Conservation (phyloP, 2,797 vertebrate genomes). For the Hirundo rustica region DNA sequence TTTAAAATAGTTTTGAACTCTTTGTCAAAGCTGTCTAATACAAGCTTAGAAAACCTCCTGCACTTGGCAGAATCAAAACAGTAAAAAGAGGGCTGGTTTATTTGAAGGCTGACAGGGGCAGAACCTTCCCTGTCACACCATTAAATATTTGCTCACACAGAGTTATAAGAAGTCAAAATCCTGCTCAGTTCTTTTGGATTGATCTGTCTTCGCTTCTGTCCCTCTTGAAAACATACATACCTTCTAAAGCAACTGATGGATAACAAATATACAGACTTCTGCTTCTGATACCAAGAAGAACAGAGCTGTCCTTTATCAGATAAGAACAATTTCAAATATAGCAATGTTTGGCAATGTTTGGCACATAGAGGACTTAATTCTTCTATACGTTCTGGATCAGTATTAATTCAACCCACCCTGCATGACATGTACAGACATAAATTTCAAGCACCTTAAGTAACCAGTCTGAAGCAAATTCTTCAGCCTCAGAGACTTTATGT, state of each 20-base stretch:
- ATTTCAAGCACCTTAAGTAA: neutral
- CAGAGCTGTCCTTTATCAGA: neutral
- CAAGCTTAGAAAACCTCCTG: slow-evolving; percentile 46
- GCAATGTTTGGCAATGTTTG: neutral
- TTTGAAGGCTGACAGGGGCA: slow-evolving; percentile 50
- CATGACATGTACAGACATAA: neutral
- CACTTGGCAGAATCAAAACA: slow-evolving; percentile 38
- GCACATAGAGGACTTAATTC: neutral
- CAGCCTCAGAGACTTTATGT: neutral
- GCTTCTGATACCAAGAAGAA: neutral
- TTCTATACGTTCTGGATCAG: neutral
- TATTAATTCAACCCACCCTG: neutral
- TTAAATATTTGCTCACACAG: slow-evolving; percentile 27
- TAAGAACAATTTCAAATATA: neutral
- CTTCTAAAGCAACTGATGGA: neutral
- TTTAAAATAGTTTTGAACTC: slow-evolving; percentile 56
- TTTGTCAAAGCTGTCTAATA: slow-evolving; percentile 52
- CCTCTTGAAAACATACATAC: neutral
- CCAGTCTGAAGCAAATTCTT: neutral
- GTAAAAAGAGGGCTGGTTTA: slow-evolving; percentile 7
- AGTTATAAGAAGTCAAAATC: slow-evolving; percentile 53
- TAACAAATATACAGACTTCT: slow-evolving; percentile 39
- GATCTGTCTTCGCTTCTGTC: accelerated
- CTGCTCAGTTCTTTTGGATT: neutral
- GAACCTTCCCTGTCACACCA: neutral